These are phyloP conservation scores for Stylophora pistillata DNA, from an alignment of 64 coral and sea anemone species.

Conservation along the genomic window DNA sequence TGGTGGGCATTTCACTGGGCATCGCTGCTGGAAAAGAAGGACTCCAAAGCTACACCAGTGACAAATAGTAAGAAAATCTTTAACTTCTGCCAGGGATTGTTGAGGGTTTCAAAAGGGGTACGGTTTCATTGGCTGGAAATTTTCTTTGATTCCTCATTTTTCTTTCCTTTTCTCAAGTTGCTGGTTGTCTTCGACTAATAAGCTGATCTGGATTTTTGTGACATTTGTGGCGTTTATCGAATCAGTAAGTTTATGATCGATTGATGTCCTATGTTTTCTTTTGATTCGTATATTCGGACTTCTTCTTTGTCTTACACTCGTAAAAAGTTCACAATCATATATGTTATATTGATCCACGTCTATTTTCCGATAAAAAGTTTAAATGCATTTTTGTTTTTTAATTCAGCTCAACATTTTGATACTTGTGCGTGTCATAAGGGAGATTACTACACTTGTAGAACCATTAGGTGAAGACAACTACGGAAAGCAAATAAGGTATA, in stretches of 20 bases:
- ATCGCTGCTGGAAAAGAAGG: constrained; percentile 6
- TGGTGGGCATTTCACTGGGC: neutral
- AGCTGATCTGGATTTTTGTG: constrained; percentile 14
- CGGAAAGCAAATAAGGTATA: neutral
- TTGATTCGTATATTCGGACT: too few species aligned
- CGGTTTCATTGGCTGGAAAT: too few species aligned
- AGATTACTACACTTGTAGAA: neutral
- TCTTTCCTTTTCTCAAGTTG: constrained; percentile 1
- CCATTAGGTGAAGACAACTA: neutral
- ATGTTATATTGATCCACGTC: too few species aligned
- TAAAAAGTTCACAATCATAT: too few species aligned
- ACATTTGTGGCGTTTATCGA: constrained; percentile 1
- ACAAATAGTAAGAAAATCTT: constrained; percentile 14
- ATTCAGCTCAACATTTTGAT: neutral
- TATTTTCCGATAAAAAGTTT: too few species aligned
- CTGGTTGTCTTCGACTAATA: constrained; percentile 18
- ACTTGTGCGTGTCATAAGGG: constrained; percentile 17
- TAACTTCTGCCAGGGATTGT: too few species aligned
- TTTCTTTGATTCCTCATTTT: too few species aligned
- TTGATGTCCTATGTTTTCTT: too few species aligned
- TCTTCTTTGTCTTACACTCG: too few species aligned
- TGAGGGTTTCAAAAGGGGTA: too few species aligned
- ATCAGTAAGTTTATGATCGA: neutral
- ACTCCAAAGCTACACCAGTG: neutral
- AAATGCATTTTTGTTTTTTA: too few species aligned